These are phyloP conservation scores for Acrocephalus kingi DNA, from an alignment of 2,113 vertebrate genomes.

Conservation along the genomic window DNA sequence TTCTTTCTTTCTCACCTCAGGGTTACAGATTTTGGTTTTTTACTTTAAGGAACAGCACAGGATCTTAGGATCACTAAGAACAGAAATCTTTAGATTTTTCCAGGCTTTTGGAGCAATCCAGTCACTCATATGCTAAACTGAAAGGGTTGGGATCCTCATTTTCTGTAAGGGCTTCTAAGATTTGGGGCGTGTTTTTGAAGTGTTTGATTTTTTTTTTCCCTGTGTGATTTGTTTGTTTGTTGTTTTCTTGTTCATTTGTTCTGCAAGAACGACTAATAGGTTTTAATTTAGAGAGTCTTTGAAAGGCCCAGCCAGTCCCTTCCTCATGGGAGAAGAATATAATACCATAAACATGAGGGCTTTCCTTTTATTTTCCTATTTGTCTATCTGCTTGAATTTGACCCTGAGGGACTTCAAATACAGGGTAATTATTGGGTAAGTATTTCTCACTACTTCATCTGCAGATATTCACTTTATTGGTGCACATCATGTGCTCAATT, in stretches of 20 bases:
- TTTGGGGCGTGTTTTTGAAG: rapidly evolving
- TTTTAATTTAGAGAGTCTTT: neutral
- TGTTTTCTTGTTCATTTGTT: neutral
- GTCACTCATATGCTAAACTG: neutral
- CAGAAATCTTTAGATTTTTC: neutral
- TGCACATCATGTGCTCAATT: neutral
- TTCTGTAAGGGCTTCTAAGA: neutral
- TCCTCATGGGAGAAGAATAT: neutral
- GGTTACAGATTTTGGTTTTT: neutral
- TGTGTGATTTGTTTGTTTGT: rapidly evolving
- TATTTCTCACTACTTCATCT: neutral
- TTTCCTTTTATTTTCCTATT: neutral
- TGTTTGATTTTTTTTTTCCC: too few relatives aligned
- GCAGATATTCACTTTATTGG: neutral
- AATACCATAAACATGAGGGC: neutral
- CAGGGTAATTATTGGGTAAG: neutral
- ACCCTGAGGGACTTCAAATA: neutral
- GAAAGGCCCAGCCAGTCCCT: neutral
- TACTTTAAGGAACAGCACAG: neutral
- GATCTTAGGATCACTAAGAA: neutral
- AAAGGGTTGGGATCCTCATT: neutral
- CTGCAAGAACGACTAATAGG: neutral
- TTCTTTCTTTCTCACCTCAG: neutral
- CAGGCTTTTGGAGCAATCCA: neutral
- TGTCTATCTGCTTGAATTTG: neutral